Percentiles rank a stretch among this genome's conserved stretches.
These are phyloP conservation scores for Chelonus formosanus DNA, from an alignment of 2,888 invertebrate species.

Conservation along the genomic window DNA sequence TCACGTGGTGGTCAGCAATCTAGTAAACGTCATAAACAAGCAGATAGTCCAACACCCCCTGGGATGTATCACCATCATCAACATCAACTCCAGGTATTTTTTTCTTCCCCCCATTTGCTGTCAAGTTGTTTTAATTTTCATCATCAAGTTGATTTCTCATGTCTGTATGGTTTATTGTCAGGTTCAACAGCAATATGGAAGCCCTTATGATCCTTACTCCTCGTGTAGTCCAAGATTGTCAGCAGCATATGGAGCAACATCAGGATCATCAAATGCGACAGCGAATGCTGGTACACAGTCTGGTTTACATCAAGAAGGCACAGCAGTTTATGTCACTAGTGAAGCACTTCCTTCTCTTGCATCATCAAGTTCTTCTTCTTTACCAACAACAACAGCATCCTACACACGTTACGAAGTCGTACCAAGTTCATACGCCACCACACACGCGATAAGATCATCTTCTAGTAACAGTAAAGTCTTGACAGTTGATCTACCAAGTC, in stretches of 20 bases:
- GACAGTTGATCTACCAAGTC: conserved; percentile 93
- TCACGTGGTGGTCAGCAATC: conserved; percentile 58
- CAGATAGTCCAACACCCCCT: conserved; percentile 61
- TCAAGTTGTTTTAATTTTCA: background rate
- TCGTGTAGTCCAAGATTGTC: conserved; percentile 61
- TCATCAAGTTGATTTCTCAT: no score
- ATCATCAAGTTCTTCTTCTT: conserved; percentile 74
- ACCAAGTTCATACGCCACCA: conserved; percentile 61
- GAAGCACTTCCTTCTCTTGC: conserved; percentile 59
- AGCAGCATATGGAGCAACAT: conserved; percentile 51
- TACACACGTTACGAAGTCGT: conserved; percentile 64
- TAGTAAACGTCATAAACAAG: conserved; percentile 57
- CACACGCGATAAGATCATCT: conserved; percentile 61
- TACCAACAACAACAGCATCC: conserved; percentile 63
- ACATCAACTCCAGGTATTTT: conserved; percentile 59
- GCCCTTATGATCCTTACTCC: conserved; percentile 61
- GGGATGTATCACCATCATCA: conserved; percentile 64
- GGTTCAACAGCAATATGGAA: conserved; percentile 60
- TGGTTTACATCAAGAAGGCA: conserved; percentile 60
- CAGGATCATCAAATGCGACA: conserved; percentile 52
- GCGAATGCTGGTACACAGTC: conserved; percentile 49
- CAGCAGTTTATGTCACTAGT: conserved; percentile 73
- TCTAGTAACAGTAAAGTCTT: conserved; percentile 71
- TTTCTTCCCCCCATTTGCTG: background rate
- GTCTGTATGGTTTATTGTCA: conserved; percentile 30